Percentiles rank a stretch among this genome's conserved stretches.
These are phyloP conservation scores for Chaenocephalus aceratus DNA, from an alignment of 2,113 vertebrate species.

Conservation along the genomic window DNA sequence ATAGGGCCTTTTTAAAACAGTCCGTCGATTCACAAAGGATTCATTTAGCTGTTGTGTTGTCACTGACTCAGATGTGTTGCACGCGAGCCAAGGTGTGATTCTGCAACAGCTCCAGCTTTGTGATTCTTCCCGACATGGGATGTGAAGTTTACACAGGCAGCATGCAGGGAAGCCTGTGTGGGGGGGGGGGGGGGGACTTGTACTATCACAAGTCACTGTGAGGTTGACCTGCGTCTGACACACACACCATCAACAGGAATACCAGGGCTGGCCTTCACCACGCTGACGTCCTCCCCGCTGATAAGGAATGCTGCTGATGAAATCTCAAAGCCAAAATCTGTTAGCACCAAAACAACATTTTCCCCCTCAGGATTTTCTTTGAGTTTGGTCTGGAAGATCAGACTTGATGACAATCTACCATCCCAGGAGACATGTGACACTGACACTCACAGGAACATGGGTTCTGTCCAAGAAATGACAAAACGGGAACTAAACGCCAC, in stretches of 20 bases:
- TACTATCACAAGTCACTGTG: slow-evolving; percentile 41
- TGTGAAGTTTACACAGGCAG: slow-evolving; percentile 33
- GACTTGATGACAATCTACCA: slow-evolving; percentile 6
- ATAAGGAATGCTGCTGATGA: slow-evolving; percentile 46
- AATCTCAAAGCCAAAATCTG: slow-evolving; percentile 28
- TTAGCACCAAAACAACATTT: slow-evolving; percentile 43
- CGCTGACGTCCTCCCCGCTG: slow-evolving; percentile 49
- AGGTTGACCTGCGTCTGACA: slow-evolving; percentile 43
- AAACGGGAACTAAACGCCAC: background rate
- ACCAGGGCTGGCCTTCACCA: slow-evolving; percentile 10
- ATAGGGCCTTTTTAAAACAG: background rate
- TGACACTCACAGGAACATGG: background rate
- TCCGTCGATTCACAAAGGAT: background rate
- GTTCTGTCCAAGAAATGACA: background rate
- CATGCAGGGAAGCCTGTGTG: slow-evolving; percentile 1
- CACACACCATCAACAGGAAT: slow-evolving; percentile 10
- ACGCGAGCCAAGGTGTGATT: background rate
- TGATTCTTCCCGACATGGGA: background rate
- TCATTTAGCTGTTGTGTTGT: background rate
- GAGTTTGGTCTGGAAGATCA: slow-evolving; percentile 12
- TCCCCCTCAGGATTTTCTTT: slow-evolving; percentile 18
- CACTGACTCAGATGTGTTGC: background rate
- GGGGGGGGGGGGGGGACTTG: background rate
- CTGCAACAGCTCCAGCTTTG: background rate
- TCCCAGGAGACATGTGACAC: background rate